Conservation (phyloP, 2,888 invertebrate species). For the Serrognathus titanus region DNA sequence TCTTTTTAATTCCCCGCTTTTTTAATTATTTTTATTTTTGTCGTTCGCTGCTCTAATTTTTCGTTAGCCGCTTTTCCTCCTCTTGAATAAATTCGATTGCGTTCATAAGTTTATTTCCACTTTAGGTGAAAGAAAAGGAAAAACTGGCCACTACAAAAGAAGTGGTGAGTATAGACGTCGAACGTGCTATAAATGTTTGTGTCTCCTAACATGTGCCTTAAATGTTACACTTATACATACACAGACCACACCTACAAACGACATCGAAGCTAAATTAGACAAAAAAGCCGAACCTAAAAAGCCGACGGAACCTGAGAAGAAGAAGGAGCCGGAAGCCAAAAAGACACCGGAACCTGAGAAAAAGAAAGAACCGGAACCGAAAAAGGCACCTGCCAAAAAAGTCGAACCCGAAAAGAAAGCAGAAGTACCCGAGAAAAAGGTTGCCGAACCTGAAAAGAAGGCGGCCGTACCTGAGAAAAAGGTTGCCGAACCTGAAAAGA, state of each 20-base stretch:
- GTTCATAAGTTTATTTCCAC: not conserved
- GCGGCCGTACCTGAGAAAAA: constrained; percentile 29
- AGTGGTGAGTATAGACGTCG: constrained; percentile 37
- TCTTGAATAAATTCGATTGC: not conserved
- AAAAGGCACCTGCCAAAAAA: constrained; percentile 18
- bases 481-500: constrained; percentile 31
- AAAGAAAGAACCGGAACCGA: constrained; percentile 22
- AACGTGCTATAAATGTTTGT: not conserved
- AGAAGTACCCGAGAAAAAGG: too few species aligned
- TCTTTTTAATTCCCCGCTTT: not conserved
- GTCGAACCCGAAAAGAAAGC: constrained; percentile 31
- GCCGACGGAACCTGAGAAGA: constrained; percentile 41
- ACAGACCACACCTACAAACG: constrained; percentile 28
- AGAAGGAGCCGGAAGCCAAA: constrained; percentile 43
- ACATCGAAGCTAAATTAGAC: constrained; percentile 24
- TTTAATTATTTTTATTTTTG: constrained; percentile 5
- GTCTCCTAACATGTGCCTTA: constrained; percentile 4
- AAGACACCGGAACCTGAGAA: too few species aligned
- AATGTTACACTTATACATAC: constrained; percentile 14
- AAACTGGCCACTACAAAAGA: constrained; percentile 41
- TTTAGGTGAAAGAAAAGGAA: not conserved
- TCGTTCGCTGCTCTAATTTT: not conserved
- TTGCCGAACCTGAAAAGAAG: constrained; percentile 21
- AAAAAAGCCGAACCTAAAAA: constrained; percentile 26
- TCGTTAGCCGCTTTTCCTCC: not conserved